Evolutionary conservation across 2,888 invertebrate species (phyloP).

Genomic region (Cosmorhoe ocellata): DNA sequence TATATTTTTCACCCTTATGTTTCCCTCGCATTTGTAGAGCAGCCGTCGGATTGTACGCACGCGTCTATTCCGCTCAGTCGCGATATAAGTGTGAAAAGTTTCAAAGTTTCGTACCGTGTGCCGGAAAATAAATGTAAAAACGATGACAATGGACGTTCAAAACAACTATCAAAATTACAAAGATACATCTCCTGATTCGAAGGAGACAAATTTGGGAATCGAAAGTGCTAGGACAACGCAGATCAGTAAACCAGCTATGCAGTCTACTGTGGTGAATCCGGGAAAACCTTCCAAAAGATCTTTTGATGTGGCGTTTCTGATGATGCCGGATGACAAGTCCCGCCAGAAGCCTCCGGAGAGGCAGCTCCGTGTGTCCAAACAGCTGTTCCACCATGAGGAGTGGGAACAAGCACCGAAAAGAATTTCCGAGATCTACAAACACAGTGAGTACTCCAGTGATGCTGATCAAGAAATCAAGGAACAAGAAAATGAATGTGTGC

Average conservation of each 20-base stretch:
- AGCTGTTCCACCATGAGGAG: conserved; percentile 73
- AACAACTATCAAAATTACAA: conserved; percentile 77
- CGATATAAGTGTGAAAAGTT: conserved; percentile 79
- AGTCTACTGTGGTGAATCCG: conserved; percentile 59
- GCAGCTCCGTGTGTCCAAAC: conserved; percentile 78
- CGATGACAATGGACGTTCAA: conserved; percentile 88
- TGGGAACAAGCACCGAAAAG: conserved; percentile 73
- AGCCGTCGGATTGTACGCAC: conserved; percentile 70
- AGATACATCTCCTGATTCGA: conserved; percentile 74
- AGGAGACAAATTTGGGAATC: conserved; percentile 69
- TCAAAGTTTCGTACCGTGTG: conserved; percentile 69
- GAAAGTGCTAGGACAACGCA: conserved; percentile 78
- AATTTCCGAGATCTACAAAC: conserved; percentile 72
- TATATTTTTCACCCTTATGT: conserved; percentile 81
- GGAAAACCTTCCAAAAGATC: conserved; percentile 86
- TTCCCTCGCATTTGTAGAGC: conserved; percentile 72
- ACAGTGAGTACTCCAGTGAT: conserved; percentile 65
- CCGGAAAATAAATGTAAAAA: conserved; percentile 68
- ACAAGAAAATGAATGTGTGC: conserved; percentile 68
- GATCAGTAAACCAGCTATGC: conserved; percentile 64
- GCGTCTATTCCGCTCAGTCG: conserved; percentile 55
- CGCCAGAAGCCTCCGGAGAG: conserved; percentile 84
- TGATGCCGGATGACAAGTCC: conserved; percentile 92
- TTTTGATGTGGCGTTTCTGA: conserved; percentile 95
- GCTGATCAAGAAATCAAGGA: conserved; percentile 64